phyloP scores from a whole-genome alignment of 2,113 vertebrate genomes.

The Nettapus auritus region DNA sequence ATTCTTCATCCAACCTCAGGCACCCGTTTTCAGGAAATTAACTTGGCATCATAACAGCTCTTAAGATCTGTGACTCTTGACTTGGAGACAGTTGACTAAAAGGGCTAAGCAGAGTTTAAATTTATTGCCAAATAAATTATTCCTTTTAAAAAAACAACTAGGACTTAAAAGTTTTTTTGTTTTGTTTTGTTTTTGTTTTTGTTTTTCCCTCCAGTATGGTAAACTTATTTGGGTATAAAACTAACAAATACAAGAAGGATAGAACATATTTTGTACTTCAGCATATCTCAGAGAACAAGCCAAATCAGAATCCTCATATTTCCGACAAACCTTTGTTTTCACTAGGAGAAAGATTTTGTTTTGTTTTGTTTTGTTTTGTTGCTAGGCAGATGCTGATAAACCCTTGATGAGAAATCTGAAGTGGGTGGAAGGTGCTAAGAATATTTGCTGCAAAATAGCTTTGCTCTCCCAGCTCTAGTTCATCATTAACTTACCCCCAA shows the following conservation, averaged over 20 bases:
- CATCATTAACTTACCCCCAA: not conserved
- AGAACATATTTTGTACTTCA: not conserved
- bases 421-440: not conserved
- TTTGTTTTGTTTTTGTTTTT: too few relatives aligned
- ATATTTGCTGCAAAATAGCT: not conserved
- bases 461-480: not conserved
- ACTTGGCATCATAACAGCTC: constrained; percentile 28
- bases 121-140: constrained; percentile 27
- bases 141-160: not conserved
- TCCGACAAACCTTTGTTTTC: not conserved
- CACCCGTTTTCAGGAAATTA: constrained; percentile 66
- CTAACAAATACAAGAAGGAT: not conserved
- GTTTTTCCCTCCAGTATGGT: not conserved
- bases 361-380: not conserved
- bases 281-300: not conserved
- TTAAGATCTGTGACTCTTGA: constrained; percentile 63
- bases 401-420: not conserved
- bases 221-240: not conserved
- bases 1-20: constrained; percentile 33
- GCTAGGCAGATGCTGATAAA: not conserved
- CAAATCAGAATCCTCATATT: not conserved
- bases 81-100: constrained; percentile 38
- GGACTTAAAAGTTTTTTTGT: not conserved
- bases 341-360: not conserved
- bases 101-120: not conserved